These are phyloP conservation scores for Myripristis jacobus DNA, from an alignment of 2,797 vertebrate genomes.

Conservation along the genomic window DNA sequence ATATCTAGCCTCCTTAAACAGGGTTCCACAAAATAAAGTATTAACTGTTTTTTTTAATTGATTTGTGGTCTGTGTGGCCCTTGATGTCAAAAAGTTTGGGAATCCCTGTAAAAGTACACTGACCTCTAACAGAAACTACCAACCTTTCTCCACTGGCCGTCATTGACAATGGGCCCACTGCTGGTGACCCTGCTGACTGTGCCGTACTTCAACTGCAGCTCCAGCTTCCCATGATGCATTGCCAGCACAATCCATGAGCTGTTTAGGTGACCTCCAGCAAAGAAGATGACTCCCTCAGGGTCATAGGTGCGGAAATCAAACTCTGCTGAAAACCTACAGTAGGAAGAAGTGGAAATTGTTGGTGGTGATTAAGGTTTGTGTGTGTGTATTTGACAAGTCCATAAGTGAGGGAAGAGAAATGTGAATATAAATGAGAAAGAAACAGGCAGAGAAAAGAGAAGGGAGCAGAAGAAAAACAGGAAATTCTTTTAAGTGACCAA, in stretches of 20 bases:
- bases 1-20: too few relatives aligned
- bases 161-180: constrained; percentile 90
- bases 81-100: too few relatives aligned
- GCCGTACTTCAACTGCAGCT: constrained; percentile 92
- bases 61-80: too few relatives aligned
- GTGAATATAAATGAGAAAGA: not conserved
- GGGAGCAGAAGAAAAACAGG: constrained; percentile 4
- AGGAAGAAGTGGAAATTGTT: not conserved
- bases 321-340: constrained; percentile 92
- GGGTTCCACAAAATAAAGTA: too few relatives aligned
- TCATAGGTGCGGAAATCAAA: constrained; percentile 97
- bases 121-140: constrained; percentile 37
- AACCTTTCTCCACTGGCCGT: constrained; percentile 96
- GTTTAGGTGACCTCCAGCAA: constrained; percentile 92
- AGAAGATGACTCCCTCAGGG: constrained; percentile 95
- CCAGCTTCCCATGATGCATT: constrained; percentile 90
- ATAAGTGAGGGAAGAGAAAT: not conserved
- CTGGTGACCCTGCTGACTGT: constrained; percentile 91
- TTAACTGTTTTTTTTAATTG: too few relatives aligned
- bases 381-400: not conserved
- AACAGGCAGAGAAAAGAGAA: not conserved
- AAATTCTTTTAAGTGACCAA: constrained; percentile 23
- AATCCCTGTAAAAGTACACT: not conserved
- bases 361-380: not conserved
- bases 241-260: constrained; percentile 94